Base-by-base conservation (phyloP, 2,797 vertebrate species). In the Coilia nasus region DNA sequence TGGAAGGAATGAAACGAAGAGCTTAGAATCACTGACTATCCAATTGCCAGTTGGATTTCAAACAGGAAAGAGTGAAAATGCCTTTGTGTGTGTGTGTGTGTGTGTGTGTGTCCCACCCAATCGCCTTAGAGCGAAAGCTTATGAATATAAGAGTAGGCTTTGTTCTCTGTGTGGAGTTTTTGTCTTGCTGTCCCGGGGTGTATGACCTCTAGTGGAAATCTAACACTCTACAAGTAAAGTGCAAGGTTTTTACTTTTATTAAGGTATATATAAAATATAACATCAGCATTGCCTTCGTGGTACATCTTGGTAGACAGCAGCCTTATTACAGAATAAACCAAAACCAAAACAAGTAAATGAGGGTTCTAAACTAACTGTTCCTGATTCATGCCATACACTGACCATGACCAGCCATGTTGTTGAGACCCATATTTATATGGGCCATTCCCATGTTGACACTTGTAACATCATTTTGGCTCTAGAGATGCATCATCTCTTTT, bases 151-250 rank as follows among this genome's bases (percentile, higher is more conserved):
- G 67, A 93, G 93, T 94, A 87, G 94, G 86, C 89, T 93, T 91
- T 94, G 91, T 93, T 88, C 83, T 93, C 88, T 60, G 88, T 93
- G 93, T 96, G 97, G 85, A 98, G 95, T 2, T 90, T 91, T 44
- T 14, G 90, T 91, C 25, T 19, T 81, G 71, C 64, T 41, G 81
- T 87, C 67, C 57, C 59, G 25, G 50, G 82, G 56, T 83, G 81
- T 80, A 56, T 86, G 82, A 59, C 85, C 60, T 83, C 83, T 84
- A 84, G 54, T 81, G 47, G 57, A 80, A 88, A 28, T 82, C 80
- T 82, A 25, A 83, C 83, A 88, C 81, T 21, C 25, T 35, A 31
- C 35, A 19, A 41, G 54, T 35, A 50, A 6, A 75, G 31, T 81
- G 56, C 28, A 25, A 17, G 15, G 25, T 46, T 64, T 46, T 85